Conservation (phyloP, 2,888 invertebrate genomes). For the Laspeyria flexula region DNA sequence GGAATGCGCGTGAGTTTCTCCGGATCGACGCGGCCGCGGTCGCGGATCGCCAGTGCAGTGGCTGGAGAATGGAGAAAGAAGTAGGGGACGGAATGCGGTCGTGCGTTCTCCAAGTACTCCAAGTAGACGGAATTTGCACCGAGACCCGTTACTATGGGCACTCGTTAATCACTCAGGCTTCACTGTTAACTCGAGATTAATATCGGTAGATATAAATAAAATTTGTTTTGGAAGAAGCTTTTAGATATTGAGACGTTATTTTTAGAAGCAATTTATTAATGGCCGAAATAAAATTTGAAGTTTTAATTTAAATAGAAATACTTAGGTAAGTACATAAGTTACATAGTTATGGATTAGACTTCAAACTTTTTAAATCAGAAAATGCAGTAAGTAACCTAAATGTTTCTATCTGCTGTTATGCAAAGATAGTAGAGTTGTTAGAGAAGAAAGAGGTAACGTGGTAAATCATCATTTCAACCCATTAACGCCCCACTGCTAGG, state of each 20-base stretch:
- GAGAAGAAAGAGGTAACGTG: too few species aligned
- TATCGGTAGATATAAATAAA: slow-evolving; percentile 11
- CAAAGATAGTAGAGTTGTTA: too few species aligned
- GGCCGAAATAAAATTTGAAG: too few species aligned
- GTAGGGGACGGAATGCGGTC: slow-evolving; percentile 61
- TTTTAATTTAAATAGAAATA: too few species aligned
- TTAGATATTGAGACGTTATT: neutral
- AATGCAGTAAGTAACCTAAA: too few species aligned
- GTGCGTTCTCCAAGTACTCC: slow-evolving; percentile 38
- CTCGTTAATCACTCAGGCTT: slow-evolving; percentile 40
- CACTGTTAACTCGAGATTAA: slow-evolving; percentile 30
- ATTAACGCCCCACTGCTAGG: too few species aligned
- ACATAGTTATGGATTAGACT: too few species aligned
- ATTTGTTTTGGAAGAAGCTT: slow-evolving; percentile 8
- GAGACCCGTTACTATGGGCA: slow-evolving; percentile 41
- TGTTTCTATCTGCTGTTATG: too few species aligned
- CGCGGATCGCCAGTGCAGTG: slow-evolving; percentile 39
- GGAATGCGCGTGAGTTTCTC: slow-evolving; percentile 65
- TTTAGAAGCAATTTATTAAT: too few species aligned
- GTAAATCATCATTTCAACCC: too few species aligned
- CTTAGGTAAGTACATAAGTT: too few species aligned
- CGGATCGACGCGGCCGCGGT: slow-evolving; percentile 33
- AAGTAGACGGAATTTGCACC: slow-evolving; percentile 47
- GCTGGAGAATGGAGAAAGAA: slow-evolving; percentile 54
- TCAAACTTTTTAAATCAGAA: too few species aligned